phyloP scores from a whole-genome alignment of 2,113 vertebrate species.

The Sebastes fasciatus region DNA sequence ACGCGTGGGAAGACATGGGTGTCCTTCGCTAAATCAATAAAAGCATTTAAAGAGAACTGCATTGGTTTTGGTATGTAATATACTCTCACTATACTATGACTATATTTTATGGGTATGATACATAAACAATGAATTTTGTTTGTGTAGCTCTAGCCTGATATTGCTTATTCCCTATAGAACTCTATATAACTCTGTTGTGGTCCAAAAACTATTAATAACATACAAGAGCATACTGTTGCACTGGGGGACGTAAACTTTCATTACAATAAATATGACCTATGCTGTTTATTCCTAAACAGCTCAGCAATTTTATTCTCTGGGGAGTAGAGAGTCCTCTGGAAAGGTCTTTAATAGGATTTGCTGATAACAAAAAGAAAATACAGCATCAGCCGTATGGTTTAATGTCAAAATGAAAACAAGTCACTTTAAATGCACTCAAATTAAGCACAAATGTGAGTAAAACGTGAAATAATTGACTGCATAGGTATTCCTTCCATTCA shows the following conservation, averaged over 20 bases:
- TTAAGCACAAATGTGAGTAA: neutral
- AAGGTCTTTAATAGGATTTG: neutral
- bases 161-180: neutral
- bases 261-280: neutral
- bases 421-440: neutral
- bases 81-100: no score
- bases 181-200: no score
- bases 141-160: neutral
- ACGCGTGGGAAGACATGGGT: neutral
- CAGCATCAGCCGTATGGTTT: neutral
- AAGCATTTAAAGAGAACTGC: conserved; percentile 17
- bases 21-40: conserved; percentile 14
- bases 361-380: neutral
- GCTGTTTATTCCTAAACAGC: neutral
- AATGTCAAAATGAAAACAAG: neutral
- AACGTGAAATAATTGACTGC: neutral
- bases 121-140: neutral
- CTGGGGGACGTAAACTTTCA: neutral
- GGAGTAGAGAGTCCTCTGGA: neutral
- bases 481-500: neutral
- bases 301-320: neutral
- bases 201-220: neutral
- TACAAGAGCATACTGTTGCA: neutral
- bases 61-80: no score
- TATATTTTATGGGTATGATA: no score